A percentile compares a stretch with the other conserved stretches of the same genome.
Evolutionary conservation across 92 coral and sea anemone genomes (phyloP).

Genomic region (Epizoanthus scotinus): DNA sequence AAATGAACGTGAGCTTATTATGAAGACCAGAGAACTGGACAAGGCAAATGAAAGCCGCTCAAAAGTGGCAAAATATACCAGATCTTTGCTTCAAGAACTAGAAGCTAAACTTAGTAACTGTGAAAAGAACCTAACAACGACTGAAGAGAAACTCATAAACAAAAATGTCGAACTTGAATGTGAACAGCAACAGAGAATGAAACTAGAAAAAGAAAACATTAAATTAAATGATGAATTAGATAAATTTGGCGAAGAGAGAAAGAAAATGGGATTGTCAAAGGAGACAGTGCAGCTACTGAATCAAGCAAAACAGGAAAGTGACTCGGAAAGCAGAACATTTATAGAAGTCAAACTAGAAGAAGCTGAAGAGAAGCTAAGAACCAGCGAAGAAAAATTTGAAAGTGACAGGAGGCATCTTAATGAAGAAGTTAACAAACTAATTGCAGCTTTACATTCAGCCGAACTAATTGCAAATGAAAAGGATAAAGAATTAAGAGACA

Average conservation of each 20-base stretch:
- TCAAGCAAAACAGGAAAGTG: conserved; percentile 72
- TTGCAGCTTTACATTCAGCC: conserved; percentile 48
- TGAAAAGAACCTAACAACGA: conserved; percentile 78
- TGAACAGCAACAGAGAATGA: conserved; percentile 69
- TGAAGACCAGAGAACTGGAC: conserved; percentile 90
- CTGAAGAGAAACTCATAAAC: conserved; percentile 80
- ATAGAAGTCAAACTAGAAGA: conserved; percentile 52
- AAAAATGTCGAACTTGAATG: conserved; percentile 72
- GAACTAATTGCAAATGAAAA: conserved; percentile 47
- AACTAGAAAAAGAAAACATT: conserved; percentile 76
- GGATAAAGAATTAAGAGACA: conserved; percentile 47
- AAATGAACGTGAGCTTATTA: conserved; percentile 80
- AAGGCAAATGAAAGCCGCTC: conserved; percentile 99
- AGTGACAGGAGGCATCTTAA: conserved; percentile 40
- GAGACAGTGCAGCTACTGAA: conserved; percentile 72
- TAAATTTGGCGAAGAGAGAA: conserved; percentile 49
- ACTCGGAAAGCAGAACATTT: conserved; percentile 37
- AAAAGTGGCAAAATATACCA: conserved; percentile 96
- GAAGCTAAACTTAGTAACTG: conserved; percentile 85
- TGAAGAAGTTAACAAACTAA: conserved; percentile 54
- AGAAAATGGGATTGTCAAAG: conserved; percentile 69
- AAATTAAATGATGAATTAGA: conserved; percentile 62
- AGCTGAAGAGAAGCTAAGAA: conserved; percentile 51
- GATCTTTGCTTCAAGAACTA: conserved; percentile 87
- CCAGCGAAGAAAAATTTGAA: conserved; percentile 26